Evolutionary conservation across 2,797 vertebrate species (phyloP), one percentile per base, ranked within the genome.

Genomic region (Peromyscus melanophrys): DNA sequence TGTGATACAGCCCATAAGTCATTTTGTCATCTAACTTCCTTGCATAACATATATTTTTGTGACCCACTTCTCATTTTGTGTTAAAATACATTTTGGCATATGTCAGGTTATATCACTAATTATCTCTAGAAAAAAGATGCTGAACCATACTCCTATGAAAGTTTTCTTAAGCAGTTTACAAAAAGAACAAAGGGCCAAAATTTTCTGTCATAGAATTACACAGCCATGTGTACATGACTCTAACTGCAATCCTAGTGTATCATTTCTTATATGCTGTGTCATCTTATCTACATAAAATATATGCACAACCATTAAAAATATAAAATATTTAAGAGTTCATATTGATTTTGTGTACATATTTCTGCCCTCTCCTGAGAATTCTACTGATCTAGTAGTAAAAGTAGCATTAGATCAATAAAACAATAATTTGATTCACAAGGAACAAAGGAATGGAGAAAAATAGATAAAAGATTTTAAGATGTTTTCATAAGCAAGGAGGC

Each of bases 71-170:
- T 94, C 43, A 86, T 69, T n/a, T 31, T 96, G 84, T 96, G 29
- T n/a, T 34, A 52, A 88, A 90, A 95, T 81, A 67, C 11, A 63
- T 63, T 61, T 92, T 93, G 81, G 78, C 55, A 92, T 96, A 71
- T 90, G 40, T 87, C 90, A 95, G 12, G 27, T 90, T 88, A 21
- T 81, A 90, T 92, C 71, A 84, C n/a, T 76, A 71, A n/a, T 93
- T 93, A 78, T 65, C 31, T 49, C n/a, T 29, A 87, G 83, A 94
- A 52, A 17, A 92, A 49, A 95, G 23, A 6, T 84, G n/a, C 14
- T 31, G 21, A 37, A 43, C 31, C 71, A 82, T 46, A 40, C 14
- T 8, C 27, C 65, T 27, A 25, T 85, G n/a, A 97, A 92, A 84
- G 17, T 34, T 59, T 88, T 34, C 52, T 34, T 59, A 80, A 65